Percentiles rank a stretch among this genome's conserved stretches.
These are phyloP conservation scores for Julus scandinavius DNA, from an alignment of 2,888 invertebrate species.

Conservation along the genomic window DNA sequence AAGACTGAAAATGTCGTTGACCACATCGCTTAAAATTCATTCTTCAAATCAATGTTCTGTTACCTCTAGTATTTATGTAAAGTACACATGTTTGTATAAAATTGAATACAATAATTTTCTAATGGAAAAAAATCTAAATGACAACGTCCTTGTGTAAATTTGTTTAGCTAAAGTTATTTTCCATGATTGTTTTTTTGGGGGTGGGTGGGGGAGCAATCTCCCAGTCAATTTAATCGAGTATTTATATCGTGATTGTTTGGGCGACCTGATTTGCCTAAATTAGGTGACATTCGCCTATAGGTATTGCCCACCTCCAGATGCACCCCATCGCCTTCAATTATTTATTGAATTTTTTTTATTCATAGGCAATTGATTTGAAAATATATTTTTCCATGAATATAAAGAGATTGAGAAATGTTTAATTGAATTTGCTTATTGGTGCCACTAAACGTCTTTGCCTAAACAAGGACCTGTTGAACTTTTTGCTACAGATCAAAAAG, in stretches of 20 bases:
- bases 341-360: background rate
- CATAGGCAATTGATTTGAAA: background rate
- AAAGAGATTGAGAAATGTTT: background rate
- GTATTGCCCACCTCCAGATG: background rate
- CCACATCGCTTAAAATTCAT: background rate
- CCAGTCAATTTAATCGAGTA: conserved; percentile 19
- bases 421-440: background rate
- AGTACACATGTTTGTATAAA: background rate
- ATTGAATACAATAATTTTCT: background rate
- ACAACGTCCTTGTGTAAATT: background rate
- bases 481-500: background rate
- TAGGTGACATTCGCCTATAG: conserved; percentile 30
- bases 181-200: background rate
- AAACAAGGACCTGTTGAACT: background rate
- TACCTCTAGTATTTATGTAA: background rate
- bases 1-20: background rate
- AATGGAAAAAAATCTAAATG: background rate
- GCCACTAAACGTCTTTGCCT: background rate
- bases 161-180: background rate
- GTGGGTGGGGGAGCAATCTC: background rate
- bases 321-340: conserved; percentile 24
- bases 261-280: background rate
- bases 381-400: background rate
- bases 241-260: background rate
- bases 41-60: background rate